phyloP scores from a whole-genome alignment of 2,888 invertebrate species.

The Agriopis marginaria region DNA sequence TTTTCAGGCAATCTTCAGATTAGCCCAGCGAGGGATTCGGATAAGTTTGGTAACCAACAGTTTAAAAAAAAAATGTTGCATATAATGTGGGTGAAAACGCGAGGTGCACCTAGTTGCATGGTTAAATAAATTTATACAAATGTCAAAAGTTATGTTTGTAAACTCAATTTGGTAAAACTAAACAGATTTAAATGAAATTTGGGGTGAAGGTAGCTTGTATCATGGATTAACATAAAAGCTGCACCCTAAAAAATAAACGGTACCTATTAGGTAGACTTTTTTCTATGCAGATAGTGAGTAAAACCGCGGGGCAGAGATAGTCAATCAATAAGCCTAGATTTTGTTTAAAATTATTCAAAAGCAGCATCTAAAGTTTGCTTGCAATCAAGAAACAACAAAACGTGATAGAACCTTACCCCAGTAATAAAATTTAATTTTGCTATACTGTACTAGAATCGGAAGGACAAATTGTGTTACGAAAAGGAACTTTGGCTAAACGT shows the following conservation, averaged over 20 bases:
- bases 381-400: slow-evolving; percentile 3
- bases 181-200: too few relatives aligned
- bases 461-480: slow-evolving; percentile 20
- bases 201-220: too few relatives aligned
- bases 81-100: too few relatives aligned
- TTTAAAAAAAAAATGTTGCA: too few relatives aligned
- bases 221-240: background rate
- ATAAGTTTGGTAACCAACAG: too few relatives aligned
- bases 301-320: background rate
- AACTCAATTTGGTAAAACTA: too few relatives aligned
- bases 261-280: too few relatives aligned
- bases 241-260: background rate
- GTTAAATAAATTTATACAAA: too few relatives aligned
- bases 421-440: slow-evolving; percentile 32
- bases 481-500: slow-evolving; percentile 45
- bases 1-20: too few relatives aligned
- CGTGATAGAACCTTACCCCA: slow-evolving; percentile 3
- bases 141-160: too few relatives aligned
- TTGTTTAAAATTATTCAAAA: slow-evolving; percentile 59
- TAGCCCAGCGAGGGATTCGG: too few relatives aligned
- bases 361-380: slow-evolving; percentile 46
- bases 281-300: background rate
- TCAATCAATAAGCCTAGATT: slow-evolving; percentile 25
- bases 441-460: slow-evolving; percentile 24
- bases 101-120: too few relatives aligned